Evolutionary conservation across 1,140 invertebrate species (phyloP).

Genomic region (Drosophila sp.): DNA sequence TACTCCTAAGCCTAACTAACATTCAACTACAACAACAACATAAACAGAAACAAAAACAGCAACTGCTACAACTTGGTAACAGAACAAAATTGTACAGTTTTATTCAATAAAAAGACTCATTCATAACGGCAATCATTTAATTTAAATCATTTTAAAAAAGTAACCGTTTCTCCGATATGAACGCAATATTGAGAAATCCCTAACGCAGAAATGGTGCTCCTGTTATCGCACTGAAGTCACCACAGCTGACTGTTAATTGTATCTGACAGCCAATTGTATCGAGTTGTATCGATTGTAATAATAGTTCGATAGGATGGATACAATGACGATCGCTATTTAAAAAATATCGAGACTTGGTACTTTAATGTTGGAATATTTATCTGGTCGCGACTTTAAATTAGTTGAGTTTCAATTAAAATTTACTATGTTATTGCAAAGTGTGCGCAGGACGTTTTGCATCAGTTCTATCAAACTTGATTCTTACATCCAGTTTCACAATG

Average conservation of each 20-base stretch:
- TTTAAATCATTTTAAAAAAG: not conserved
- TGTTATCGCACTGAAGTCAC: not conserved
- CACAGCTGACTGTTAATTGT: too few relatives aligned
- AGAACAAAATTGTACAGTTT: constrained; percentile 1
- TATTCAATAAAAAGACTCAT: not conserved
- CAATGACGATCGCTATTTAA: too few relatives aligned
- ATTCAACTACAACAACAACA: not conserved
- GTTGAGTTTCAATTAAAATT: too few relatives aligned
- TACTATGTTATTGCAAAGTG: too few relatives aligned
- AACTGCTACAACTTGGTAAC: not conserved
- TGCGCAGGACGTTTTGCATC: too few relatives aligned
- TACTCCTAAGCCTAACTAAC: not conserved
- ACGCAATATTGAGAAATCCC: not conserved
- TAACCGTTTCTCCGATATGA: not conserved
- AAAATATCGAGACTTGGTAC: too few relatives aligned
- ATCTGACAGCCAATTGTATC: too few relatives aligned
- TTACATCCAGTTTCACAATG: not conserved
- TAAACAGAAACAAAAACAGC: not conserved
- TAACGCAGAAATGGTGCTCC: not conserved
- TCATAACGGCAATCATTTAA: constrained; percentile 7
- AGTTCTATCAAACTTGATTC: too few relatives aligned
- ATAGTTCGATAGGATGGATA: too few relatives aligned
- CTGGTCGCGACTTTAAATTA: too few relatives aligned
- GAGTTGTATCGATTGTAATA: too few relatives aligned
- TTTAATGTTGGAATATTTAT: too few relatives aligned